phyloP scores from a whole-genome alignment of 1,140 invertebrate species.

The Heliconius hermathena region DNA sequence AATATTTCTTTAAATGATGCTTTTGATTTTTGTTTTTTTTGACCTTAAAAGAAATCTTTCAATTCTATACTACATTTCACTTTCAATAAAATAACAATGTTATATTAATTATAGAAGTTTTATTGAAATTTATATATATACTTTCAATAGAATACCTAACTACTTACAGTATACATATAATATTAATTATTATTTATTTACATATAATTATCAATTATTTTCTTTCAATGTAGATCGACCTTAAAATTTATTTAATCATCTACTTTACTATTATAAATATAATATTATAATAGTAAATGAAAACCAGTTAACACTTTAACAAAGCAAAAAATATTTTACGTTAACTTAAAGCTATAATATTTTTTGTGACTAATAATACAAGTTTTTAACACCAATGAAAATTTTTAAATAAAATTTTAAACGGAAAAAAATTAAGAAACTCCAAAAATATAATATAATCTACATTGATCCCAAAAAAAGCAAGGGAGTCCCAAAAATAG shows the following conservation, averaged over 20 bases:
- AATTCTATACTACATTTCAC: neutral
- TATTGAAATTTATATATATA: too few relatives aligned
- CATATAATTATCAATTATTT: neutral
- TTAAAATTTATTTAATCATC: neutral
- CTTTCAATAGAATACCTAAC: too few relatives aligned
- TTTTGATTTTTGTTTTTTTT: too few relatives aligned
- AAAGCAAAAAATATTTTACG: neutral
- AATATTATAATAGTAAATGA: neutral
- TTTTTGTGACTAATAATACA: too few relatives aligned
- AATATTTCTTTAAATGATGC: neutral
- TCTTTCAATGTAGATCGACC: neutral
- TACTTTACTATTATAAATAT: neutral
- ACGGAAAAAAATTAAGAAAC: neutral
- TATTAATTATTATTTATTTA: neutral
- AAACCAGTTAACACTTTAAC: neutral
- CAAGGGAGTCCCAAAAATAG: conserved; percentile 25
- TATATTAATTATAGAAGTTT: too few relatives aligned
- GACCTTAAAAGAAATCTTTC: too few relatives aligned
- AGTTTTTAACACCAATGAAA: too few relatives aligned
- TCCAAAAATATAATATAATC: neutral
- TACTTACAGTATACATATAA: neutral
- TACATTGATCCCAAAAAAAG: neutral
- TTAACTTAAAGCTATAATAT: neutral
- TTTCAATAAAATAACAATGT: neutral
- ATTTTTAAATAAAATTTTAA: neutral